phyloP scores from a whole-genome alignment of 2,888 invertebrate genomes.

The Eupithecia dodoneata region DNA sequence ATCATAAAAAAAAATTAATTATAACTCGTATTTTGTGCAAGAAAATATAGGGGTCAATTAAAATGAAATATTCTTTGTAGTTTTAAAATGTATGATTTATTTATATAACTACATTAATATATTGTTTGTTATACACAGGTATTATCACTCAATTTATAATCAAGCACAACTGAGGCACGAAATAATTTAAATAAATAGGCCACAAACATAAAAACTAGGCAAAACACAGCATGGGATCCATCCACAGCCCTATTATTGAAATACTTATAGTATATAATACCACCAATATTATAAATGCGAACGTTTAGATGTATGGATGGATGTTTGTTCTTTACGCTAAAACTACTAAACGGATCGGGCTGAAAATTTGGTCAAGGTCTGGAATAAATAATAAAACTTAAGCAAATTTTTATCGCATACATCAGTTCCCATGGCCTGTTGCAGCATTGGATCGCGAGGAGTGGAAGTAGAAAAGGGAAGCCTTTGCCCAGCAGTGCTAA shows the following conservation, averaged over 20 bases:
- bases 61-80: not conserved
- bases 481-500: no score
- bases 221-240: not conserved
- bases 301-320: no score
- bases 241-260: not conserved
- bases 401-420: no score
- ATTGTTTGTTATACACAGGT: not conserved
- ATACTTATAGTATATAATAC: not conserved
- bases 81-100: not conserved
- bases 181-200: not conserved
- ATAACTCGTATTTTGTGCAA: not conserved
- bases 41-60: not conserved
- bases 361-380: no score
- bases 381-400: no score
- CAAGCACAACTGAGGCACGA: slow-evolving; percentile 7
- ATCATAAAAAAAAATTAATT: no score
- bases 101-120: not conserved
- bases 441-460: no score
- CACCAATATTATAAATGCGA: no score
- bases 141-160: slow-evolving; percentile 20
- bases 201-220: not conserved
- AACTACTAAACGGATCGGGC: no score
- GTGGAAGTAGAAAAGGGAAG: no score
- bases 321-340: no score
- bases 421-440: no score